Percentiles rank a stretch among this genome's conserved stretches.
Conservation (phyloP, 2,113 vertebrate genomes). For the Phylloscopus whistleri region DNA sequence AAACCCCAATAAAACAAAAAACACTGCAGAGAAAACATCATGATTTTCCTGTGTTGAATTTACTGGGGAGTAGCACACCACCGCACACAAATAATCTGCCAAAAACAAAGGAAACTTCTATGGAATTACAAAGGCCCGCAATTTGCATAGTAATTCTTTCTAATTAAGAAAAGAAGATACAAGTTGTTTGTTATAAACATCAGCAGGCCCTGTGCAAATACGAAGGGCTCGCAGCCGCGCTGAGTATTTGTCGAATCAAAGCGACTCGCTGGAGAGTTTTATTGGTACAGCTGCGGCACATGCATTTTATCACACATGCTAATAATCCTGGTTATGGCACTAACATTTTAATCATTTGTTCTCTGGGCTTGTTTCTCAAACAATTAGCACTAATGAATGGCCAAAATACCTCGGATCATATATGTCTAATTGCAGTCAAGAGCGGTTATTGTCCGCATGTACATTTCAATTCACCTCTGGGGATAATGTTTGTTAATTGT, state of each 20-base stretch:
- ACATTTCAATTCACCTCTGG: slow-evolving; percentile 82
- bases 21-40: neutral
- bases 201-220: slow-evolving; percentile 73
- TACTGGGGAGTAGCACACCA: neutral
- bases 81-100: neutral
- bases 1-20: neutral
- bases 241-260: slow-evolving; percentile 64
- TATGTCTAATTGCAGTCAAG: slow-evolving; percentile 87
- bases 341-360: slow-evolving; percentile 85
- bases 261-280: slow-evolving; percentile 59
- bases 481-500: slow-evolving; percentile 89
- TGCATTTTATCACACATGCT: slow-evolving; percentile 77
- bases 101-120: slow-evolving; percentile 52
- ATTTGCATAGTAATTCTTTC: slow-evolving; percentile 75
- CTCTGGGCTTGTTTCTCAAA: slow-evolving; percentile 82
- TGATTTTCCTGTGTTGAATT: neutral
- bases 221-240: slow-evolving; percentile 56
- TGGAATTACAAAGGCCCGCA: slow-evolving; percentile 68
- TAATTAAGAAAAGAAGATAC: slow-evolving; percentile 78
- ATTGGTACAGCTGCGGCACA: slow-evolving; percentile 67
- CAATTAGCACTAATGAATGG: slow-evolving; percentile 86
- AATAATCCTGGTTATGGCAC: slow-evolving; percentile 77
- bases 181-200: slow-evolving; percentile 81
- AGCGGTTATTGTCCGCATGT: slow-evolving; percentile 75
- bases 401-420: slow-evolving; percentile 84